Base-by-base conservation (phyloP, 2,888 invertebrate species). In the Nomada ferruginata region DNA sequence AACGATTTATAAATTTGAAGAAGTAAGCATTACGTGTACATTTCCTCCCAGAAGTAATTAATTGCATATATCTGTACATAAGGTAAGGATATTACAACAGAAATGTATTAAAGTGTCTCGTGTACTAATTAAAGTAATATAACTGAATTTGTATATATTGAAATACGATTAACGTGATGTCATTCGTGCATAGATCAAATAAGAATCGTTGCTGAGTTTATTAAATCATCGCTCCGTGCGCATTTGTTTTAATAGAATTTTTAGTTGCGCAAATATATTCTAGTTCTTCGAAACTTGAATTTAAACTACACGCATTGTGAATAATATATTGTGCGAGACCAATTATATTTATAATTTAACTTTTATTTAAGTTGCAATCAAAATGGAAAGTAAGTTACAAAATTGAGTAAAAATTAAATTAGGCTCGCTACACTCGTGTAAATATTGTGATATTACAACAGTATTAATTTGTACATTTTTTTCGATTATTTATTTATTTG, bases 51-150 rank as follows among this genome's bases (percentile, higher is more conserved):
- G 36, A 57, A 55, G 29, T 79, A 65, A 74, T 63, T n/a, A 71
- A 60, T 79, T 85, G 84, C 81, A 88, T 82, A 87, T 83, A 80
- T 50, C 59, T 88, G 88, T 88, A 88, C 77, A 88, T 88, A 89
- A 29, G 42, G 57, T 64, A 66, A 65, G 11, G 64, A 68, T 63
- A 57, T 59, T 52, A 11, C 52, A 61, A 83, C 11, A n/a, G 52
- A n/a, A 26, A 52, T 42, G 47, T 68, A 73, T 65, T 68, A 65
- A 57, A 77, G 75, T 60, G 63, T 71, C 64, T 59, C 66, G 36
- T 79, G 65, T 77, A 76, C 36, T 74, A 69, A 76, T 74, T 69
- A 72, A 65, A 73, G 57, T 29, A 63, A 60, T 76, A 61, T 60
- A 29, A 26, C 60, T 15, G 13, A 72, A 66, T 73, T 79, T 88